phyloP scores from a whole-genome alignment of 1,140 invertebrate species.

The Drosophila kanapiae region DNA sequence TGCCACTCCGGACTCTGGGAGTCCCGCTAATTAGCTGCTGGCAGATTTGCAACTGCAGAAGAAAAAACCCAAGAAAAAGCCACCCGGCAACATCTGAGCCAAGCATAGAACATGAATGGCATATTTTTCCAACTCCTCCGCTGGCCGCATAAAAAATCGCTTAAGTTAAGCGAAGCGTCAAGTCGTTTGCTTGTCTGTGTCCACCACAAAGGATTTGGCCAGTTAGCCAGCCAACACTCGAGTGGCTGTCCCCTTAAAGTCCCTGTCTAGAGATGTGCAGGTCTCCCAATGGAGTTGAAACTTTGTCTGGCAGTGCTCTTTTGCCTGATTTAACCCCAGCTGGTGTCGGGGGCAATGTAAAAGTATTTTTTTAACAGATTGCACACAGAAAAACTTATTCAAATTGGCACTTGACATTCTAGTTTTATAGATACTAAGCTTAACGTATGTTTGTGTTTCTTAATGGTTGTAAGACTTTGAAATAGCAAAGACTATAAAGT shows the following conservation, averaged over 20 bases:
- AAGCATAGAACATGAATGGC: conserved; percentile 45
- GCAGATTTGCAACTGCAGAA: conserved; percentile 61
- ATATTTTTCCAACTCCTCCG: conserved; percentile 45
- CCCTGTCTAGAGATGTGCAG: conserved; percentile 63
- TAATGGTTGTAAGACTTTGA: no score
- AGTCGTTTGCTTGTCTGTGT: conserved; percentile 75
- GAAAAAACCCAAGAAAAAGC: conserved; percentile 21
- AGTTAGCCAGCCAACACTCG: conserved; percentile 75
- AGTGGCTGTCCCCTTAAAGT: conserved; percentile 41
- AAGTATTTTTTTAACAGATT: conserved; percentile 16
- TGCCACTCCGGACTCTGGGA: conserved; percentile 53
- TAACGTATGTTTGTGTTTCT: not conserved
- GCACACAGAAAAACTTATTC: conserved; percentile 10
- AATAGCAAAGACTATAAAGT: no score
- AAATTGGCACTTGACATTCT: conserved; percentile 15
- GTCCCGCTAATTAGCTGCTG: conserved; percentile 74
- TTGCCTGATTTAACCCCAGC: conserved; percentile 18
- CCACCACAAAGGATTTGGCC: conserved; percentile 79
- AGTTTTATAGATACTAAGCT: not conserved
- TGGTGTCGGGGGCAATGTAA: conserved; percentile 15
- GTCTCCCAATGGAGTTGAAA: conserved; percentile 31
- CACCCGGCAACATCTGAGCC: conserved; percentile 29
- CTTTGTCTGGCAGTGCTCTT: conserved; percentile 32
- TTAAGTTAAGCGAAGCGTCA: conserved; percentile 83
- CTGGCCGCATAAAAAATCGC: conserved; percentile 79